A percentile compares a stretch with the other conserved stretches of the same genome.
These are phyloP conservation scores for Bolinopsis microptera DNA, from an alignment of 37 sponge, comb jelly and placozoan genomes.

Conservation along the genomic window DNA sequence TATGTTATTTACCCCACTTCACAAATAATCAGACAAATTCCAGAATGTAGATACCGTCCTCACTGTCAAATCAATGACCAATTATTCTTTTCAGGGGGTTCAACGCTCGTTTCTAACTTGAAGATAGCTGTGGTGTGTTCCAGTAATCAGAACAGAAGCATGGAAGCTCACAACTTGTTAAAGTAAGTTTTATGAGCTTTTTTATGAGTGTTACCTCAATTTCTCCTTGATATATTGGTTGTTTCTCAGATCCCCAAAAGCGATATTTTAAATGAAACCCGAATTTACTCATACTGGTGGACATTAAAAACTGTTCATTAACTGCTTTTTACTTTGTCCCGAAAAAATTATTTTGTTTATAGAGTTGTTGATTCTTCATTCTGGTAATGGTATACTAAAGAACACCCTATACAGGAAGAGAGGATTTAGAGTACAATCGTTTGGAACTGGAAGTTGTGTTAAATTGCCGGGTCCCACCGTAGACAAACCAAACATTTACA, in stretches of 20 bases:
- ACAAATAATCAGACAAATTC: too few species aligned
- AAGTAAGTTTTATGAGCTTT: slow-evolving; percentile 71
- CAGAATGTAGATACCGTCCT: too few species aligned
- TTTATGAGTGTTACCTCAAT: too few species aligned
- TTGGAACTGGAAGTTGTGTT: slow-evolving; percentile 87
- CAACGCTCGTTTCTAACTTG: slow-evolving; percentile 33
- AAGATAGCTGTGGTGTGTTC: slow-evolving; percentile 97
- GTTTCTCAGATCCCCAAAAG: neutral
- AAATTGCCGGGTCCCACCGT: slow-evolving; percentile 85
- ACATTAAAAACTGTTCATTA: too few species aligned
- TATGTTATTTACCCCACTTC: too few species aligned
- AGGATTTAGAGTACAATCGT: slow-evolving; percentile 88
- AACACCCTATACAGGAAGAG: too few species aligned
- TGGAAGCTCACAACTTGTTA: slow-evolving; percentile 94
- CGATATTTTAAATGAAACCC: neutral
- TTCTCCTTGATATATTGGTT: neutral
- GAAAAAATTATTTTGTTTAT: too few species aligned
- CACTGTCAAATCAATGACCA: too few species aligned
- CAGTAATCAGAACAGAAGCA: slow-evolving; percentile 97
- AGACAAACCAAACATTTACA: slow-evolving; percentile 84
- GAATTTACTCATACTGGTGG: too few species aligned
- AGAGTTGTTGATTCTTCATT: too few species aligned
- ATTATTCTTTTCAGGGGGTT: neutral
- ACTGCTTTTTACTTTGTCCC: too few species aligned
- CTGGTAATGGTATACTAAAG: too few species aligned